phyloP scores from a whole-genome alignment of 2,888 invertebrate species.

The Eubasilissa splendida region DNA sequence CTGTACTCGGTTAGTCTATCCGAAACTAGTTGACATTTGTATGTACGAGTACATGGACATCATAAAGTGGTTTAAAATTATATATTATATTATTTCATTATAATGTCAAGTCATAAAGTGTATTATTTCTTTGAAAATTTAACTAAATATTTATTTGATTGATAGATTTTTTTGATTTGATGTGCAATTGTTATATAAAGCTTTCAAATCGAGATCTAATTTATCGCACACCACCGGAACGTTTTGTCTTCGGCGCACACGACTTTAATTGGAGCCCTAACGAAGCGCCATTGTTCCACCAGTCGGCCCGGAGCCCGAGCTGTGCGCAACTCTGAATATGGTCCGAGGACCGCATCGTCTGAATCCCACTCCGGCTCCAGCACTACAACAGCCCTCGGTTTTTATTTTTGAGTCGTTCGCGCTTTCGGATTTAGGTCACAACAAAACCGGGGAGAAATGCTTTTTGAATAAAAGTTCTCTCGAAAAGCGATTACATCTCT shows the following conservation, averaged over 20 bases:
- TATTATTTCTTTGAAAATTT: too few species aligned
- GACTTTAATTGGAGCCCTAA: conserved; percentile 14
- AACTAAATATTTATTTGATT: too few species aligned
- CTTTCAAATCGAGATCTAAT: conserved; percentile 27
- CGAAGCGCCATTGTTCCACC: conserved; percentile 27
- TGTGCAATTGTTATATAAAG: neutral
- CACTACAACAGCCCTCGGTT: neutral
- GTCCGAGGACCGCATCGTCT: neutral
- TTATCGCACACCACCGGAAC: neutral
- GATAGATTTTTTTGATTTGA: too few species aligned
- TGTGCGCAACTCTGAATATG: neutral
- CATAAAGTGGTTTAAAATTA: too few species aligned
- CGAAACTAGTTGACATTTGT: too few species aligned
- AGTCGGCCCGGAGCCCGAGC: conserved; percentile 17
- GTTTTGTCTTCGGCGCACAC: conserved; percentile 3
- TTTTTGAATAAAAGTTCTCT: conserved; percentile 20
- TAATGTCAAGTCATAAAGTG: too few species aligned
- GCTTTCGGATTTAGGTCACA: conserved; percentile 32
- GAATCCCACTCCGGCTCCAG: neutral
- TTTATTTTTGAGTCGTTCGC: conserved; percentile 21
- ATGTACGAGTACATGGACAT: too few species aligned
- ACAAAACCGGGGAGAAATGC: conserved; percentile 20
- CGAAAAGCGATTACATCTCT: conserved; percentile 20
- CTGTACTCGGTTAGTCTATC: too few species aligned
- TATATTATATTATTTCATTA: too few species aligned